Conservation (phyloP, 1,140 invertebrate genomes). For the Anadara kagoshimensis region DNA sequence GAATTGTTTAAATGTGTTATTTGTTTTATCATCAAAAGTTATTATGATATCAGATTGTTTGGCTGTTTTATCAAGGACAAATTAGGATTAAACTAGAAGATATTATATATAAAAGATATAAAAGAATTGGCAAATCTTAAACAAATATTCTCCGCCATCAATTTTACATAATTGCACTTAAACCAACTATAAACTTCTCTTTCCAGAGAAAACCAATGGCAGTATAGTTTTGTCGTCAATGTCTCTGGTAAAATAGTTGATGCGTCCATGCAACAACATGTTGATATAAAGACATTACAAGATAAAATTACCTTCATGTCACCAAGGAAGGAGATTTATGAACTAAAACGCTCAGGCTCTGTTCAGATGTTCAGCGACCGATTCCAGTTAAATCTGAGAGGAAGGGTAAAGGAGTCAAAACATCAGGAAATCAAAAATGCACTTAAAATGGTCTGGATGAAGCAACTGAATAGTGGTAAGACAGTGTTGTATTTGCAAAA, state of each 20-base stretch:
- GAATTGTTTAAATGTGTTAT: too few species aligned
- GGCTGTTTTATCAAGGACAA: too few species aligned
- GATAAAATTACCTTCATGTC: conserved; percentile 10
- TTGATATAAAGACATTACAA: background rate
- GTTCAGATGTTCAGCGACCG: conserved; percentile 13
- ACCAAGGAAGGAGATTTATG: conserved; percentile 12
- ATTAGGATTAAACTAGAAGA: too few species aligned
- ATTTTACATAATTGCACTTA: too few species aligned
- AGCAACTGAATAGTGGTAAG: too few species aligned
- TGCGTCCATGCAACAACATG: background rate
- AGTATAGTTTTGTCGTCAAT: conserved; percentile 23
- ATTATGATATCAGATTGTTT: too few species aligned
- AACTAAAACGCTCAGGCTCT: background rate
- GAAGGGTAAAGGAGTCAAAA: background rate
- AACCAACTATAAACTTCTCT: too few species aligned
- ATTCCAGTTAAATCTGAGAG: conserved; percentile 22
- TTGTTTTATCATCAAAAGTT: too few species aligned
- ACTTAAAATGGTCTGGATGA: conserved; percentile 13
- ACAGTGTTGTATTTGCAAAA: too few species aligned
- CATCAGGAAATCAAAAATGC: background rate
- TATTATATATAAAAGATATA: too few species aligned
- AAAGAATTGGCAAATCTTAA: too few species aligned
- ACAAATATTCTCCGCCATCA: too few species aligned
- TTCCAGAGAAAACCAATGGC: conserved; percentile 18
- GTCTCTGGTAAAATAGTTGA: conserved; percentile 14